Evolutionary conservation across 2,888 invertebrate genomes (phyloP), one percentile per base, ranked within the genome.

Genomic region (Amorpha juglandis): DNA sequence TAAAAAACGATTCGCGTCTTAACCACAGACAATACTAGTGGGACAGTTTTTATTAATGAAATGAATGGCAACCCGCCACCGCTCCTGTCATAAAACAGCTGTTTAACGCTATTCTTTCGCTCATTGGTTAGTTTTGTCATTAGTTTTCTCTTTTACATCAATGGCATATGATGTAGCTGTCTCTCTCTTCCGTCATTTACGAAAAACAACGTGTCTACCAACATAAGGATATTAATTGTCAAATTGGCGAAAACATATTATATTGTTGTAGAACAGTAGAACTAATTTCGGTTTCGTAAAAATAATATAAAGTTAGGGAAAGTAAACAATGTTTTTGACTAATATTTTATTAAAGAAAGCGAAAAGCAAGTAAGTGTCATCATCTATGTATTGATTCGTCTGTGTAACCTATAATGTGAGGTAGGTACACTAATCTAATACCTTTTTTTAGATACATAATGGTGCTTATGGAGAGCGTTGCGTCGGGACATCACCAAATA

Each of bases 391-490:
- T 38, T 21, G 19, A 35, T 38, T 51, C 8, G 35, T 33, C 47
- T 7, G 11, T 7, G 42, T 55, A 45, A 55, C 21, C 38, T 35
- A 53, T 11, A 53, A 55, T 19, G n/a, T 14, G 4, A 6, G 27
- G 12, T n/a, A 19, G 14, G 11, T 27, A 14, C 33, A 42, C 19
- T 58, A 14, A 9, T 45, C 55, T 63, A 35, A 38, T 62, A 47
- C 53, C 4, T 62, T 63, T 62, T 50, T 63, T 73, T 79, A 97
- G 97, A 82, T 83, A 90, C 69, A 92, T 98, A 62, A 95, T 98
- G 95, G 97, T 98, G 9, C 77, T 96, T 72, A 93, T 97, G 94
- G 95, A 97, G 85, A 98, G 98, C 88, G 89, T 95, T 64, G 96
- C 97, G 1, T 96, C 95, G 76, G 97, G 97, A 0, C 98, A 98